Evolutionary conservation across 1,140 invertebrate species (phyloP), one percentile per base, ranked within the genome.

Genomic region (Potamilus streckersoni): DNA sequence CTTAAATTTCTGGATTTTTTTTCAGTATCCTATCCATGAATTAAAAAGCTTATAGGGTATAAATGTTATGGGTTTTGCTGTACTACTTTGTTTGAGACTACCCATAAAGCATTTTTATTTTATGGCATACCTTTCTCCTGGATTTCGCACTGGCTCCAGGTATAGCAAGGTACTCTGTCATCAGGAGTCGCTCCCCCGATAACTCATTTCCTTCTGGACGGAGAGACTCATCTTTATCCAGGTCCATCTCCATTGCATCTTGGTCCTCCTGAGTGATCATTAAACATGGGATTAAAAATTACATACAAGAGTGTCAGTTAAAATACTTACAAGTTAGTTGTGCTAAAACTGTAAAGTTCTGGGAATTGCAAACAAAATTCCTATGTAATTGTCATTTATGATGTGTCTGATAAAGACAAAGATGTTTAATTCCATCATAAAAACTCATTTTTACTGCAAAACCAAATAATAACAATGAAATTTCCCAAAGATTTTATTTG

Each of bases 171-270:
- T 91, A 92, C 15, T 90, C 86, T 38, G 82, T 74, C 5, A 81
- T 78, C 27, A 92, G 83, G 17, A 92, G 84, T 19, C 87, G 79
- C 71, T 92, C 91, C 8, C 92, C 92, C 31, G 79, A 72, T 8
- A 88, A 77, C 71, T 91, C 90, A 62, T 85, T 85, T 3, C 85
- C 82, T 55, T 86, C 83, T 15, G 89, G 84, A 74, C 82, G 82
- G 2, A 92, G 81, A 3, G 85, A 79, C 79, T 92, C 92, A 71
- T 90, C 88, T 69, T 88, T 86, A 81, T 92, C 91, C 11, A 92
- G 83, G 78, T 92, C 91, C 67, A 89, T 85, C 76, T 92, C 92
- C 82, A 92, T 84, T n/a, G 89, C 88, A 79, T 92, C 91, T 61
- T 91, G 87, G 73, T 89, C 88, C 74, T 91, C 91, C 86, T 90